Percentiles rank a stretch among this genome's conserved stretches.
These are phyloP conservation scores for Cyprinus carpio DNA, from an alignment of 2,113 vertebrate genomes.

Conservation along the genomic window DNA sequence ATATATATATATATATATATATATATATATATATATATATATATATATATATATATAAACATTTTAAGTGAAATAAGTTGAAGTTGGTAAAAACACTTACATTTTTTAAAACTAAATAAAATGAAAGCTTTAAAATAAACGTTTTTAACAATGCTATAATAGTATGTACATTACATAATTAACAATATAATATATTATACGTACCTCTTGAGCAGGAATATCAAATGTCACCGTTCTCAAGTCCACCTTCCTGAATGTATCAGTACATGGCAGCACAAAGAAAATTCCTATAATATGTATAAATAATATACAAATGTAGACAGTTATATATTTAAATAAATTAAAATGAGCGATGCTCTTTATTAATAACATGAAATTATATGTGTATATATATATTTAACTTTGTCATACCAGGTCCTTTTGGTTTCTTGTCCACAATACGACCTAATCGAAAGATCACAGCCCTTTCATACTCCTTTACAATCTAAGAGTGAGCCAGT, in stretches of 20 bases:
- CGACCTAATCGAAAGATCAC: constrained; percentile 85
- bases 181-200: not conserved
- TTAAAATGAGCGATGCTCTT: not conserved
- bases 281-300: constrained; percentile 80
- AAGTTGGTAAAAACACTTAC: no score
- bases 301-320: not conserved
- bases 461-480: constrained; percentile 87
- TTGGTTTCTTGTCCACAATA: constrained; percentile 81
- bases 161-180: not conserved
- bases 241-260: constrained; percentile 90
- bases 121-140: no score
- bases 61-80: no score
- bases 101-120: no score
- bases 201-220: constrained; percentile 93
- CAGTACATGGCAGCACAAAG: constrained; percentile 90
- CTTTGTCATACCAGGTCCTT: constrained; percentile 83
- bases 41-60: no score
- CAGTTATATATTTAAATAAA: no score
- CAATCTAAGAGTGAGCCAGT: constrained; percentile 69
- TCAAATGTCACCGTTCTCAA: constrained; percentile 93
- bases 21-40: no score
- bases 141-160: not conserved
- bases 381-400: no score
- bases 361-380: not conserved
- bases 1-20: no score